Evolutionary conservation across 2,797 vertebrate genomes (phyloP), one percentile per base, ranked within the genome.

Genomic region (Acanthurus leucopareius): DNA sequence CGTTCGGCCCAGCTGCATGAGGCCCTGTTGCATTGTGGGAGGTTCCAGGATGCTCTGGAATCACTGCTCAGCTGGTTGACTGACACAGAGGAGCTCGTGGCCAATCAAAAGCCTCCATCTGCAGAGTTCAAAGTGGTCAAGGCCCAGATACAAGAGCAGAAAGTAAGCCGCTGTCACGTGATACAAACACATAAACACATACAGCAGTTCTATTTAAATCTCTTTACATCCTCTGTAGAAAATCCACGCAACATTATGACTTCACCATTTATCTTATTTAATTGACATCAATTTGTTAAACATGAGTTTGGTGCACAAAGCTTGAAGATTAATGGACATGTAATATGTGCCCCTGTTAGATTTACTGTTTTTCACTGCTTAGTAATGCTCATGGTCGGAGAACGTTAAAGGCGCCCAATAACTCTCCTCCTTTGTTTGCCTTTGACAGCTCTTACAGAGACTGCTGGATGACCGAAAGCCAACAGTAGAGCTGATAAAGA

Each of bases 61-160:
- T 98, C 98, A 25, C 94, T 99, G 81, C 96, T 99, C 82, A 97
- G 98, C 93, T 99, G 98, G 98, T 95, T 99, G 80, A 97, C 93
- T 35, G 98, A 99, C 90, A 99, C 98, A 0, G 98, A 99, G 81
- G 98, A 99, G 28, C 97, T 99, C 0, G 95, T 99, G 85, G 96
- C 97, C 93, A 99, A 96, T 93, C 98, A 99, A 77, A 99, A 99
- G 77, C 96, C 97, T 56, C 97, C 97, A 0, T 99, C 98, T 25
- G 98, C 98, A 0, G 98, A 99, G 90, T 99, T 97, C 93, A 99
- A 99, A 96, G 98, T 99, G 65, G 98, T 99, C 73, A 99, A 99
- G 91, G 98, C 98, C 57, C 98, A 99, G 93, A 99, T 99, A 92
- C 98, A 99, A 88, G 98, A 99, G 87, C 98, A 99, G 89, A 99